Conservation (phyloP, 92 coral and sea anemone species). For the Paragorgia papillata region DNA sequence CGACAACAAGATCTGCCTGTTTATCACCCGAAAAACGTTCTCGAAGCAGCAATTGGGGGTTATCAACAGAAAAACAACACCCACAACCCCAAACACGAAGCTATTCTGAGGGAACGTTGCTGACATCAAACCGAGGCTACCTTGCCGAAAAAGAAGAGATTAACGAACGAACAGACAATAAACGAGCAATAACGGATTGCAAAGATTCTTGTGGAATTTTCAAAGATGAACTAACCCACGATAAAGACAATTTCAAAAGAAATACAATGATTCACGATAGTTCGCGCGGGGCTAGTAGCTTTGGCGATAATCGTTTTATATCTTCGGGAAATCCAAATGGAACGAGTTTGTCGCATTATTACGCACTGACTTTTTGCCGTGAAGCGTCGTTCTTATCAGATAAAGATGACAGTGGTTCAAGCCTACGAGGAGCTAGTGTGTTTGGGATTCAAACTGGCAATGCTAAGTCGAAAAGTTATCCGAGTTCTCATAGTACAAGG, state of each 20-base stretch:
- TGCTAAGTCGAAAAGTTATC: too few species aligned
- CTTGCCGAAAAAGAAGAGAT: not conserved
- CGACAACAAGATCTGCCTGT: not conserved
- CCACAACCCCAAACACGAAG: not conserved
- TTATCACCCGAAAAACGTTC: not conserved
- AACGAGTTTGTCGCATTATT: not conserved
- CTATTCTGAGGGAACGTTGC: not conserved
- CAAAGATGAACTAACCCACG: not conserved
- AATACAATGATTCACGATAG: not conserved
- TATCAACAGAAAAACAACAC: not conserved
- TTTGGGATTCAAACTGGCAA: not conserved
- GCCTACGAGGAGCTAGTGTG: constrained; percentile 21
- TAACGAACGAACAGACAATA: not conserved
- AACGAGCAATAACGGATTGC: not conserved
- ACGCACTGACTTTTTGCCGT: constrained; percentile 19
- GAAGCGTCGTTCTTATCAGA: constrained; percentile 28
- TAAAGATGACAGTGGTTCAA: not conserved
- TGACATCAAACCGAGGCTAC: not conserved
- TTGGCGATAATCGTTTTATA: constrained; percentile 14
- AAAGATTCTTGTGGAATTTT: not conserved
- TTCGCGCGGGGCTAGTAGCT: constrained; percentile 30
- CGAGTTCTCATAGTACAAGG: not conserved
- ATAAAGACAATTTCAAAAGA: not conserved
- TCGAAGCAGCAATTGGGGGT: not conserved
- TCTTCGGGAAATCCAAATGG: not conserved